A percentile compares a stretch with the other conserved stretches of the same genome.
phyloP scores from a whole-genome alignment of 2,113 vertebrate genomes.

The Chiloscyllium plagiosum region DNA sequence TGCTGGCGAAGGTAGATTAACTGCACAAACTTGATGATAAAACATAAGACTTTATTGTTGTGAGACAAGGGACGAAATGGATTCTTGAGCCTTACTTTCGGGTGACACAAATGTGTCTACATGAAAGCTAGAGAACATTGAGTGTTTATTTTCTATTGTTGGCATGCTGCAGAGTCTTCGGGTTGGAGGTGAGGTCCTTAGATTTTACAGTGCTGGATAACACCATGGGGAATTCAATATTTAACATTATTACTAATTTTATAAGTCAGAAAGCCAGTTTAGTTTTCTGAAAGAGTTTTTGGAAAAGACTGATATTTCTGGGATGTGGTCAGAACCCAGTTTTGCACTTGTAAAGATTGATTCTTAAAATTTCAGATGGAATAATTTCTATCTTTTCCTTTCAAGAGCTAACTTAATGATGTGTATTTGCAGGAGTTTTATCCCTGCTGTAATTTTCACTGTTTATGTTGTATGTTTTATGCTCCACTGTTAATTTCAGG shows the following conservation, averaged over 20 bases:
- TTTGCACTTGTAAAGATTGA: background rate
- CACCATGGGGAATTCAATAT: background rate
- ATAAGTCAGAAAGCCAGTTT: background rate
- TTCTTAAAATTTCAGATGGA: background rate
- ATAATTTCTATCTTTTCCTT: background rate
- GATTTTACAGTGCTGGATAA: background rate
- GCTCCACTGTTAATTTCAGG: constrained; percentile 51
- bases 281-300: background rate
- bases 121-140: background rate
- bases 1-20: background rate
- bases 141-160: background rate
- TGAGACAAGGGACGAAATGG: background rate
- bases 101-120: background rate
- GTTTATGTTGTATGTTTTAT: constrained; percentile 41
- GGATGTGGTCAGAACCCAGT: background rate
- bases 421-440: background rate
- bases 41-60: background rate
- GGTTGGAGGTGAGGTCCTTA: background rate
- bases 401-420: background rate
- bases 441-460: background rate
- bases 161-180: background rate
- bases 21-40: background rate
- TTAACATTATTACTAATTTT: background rate
- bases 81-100: background rate
- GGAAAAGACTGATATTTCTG: background rate